Base-by-base conservation (phyloP, 2,113 vertebrate species). In the Nesoenas mayeri region DNA sequence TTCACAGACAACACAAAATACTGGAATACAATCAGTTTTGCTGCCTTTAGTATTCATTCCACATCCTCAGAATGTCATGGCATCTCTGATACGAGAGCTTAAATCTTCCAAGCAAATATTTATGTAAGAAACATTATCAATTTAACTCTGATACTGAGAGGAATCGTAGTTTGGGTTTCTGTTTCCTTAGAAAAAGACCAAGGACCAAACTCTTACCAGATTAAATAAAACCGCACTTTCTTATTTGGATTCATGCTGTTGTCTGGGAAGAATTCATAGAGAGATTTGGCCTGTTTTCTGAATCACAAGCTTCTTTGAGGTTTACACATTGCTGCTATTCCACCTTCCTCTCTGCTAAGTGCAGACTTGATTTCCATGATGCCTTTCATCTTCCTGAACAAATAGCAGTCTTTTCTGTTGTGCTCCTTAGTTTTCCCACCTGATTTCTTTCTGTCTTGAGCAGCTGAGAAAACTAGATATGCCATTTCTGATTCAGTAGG, bases 341-440 rank as follows among this genome's bases (percentile, higher is more conserved):
- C 24, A 81, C 57, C 24, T 40, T 67, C 32, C 73, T 85, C 80
- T 92, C 74, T 61, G 57, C n/a, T 93, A 86, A 93, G 58, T n/a
- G 47, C 69, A 79, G 47, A 53, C 54, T 88, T 88, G 74, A 91
- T 95, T 95, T 95, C 79, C 67, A 17, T 73, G 53, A 94, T 78
- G 66, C 31, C 92, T 96, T 97, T 96, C 61, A 91, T 94, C 86
- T 95, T 93, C 34, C 61, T 91, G 87, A 94, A 73, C 65, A 96
- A 97, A 95, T 62, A 94, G 32, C 72, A 48, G 56, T 79, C 82
- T 79, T 70, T 91, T 97, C 64, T 91, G 57, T 95, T 89, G 66
- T 94, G 51, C 34, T 94, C 62, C 83, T 53, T 75, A 85, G 87
- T 90, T 92, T 88, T 95, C 95, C 92, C 88, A 89, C 83, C 77